Conservation (phyloP, 2,797 vertebrate species). For the Gambusia yucatana region DNA sequence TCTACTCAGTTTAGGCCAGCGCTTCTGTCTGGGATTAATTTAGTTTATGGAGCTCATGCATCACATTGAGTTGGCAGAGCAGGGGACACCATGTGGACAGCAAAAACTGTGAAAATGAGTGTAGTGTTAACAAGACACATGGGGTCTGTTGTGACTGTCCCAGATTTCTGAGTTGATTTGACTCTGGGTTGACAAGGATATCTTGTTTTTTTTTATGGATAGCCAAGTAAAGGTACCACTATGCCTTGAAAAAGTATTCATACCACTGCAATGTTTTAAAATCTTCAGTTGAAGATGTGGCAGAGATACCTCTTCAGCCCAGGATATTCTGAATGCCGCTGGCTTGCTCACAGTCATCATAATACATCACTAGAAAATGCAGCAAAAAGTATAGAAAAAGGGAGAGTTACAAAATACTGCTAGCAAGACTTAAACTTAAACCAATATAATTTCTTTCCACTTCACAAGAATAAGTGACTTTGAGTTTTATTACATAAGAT, state of each 20-base stretch:
- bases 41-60: constrained; percentile 63
- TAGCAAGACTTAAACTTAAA: neutral
- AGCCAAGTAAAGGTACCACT: constrained; percentile 52
- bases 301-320: neutral
- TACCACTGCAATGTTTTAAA: neutral
- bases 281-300: neutral
- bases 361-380: neutral
- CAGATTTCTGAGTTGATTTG: constrained; percentile 27
- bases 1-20: constrained; percentile 53
- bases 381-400: neutral
- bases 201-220: constrained; percentile 39
- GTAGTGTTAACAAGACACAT: constrained; percentile 51
- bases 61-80: constrained; percentile 53
- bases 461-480: neutral
- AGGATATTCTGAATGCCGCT: neutral
- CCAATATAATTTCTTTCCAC: neutral
- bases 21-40: constrained; percentile 58
- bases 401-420: neutral
- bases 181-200: constrained; percentile 27
- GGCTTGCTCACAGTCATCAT: neutral
- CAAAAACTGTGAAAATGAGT: constrained; percentile 56
- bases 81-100: constrained; percentile 27
- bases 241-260: neutral
- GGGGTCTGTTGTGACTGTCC: constrained; percentile 39
- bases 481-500: neutral